Evolutionary conservation across 2,888 invertebrate genomes (phyloP), one percentile per base, ranked within the genome.

Genomic region (Hirudinaria manillensis): DNA sequence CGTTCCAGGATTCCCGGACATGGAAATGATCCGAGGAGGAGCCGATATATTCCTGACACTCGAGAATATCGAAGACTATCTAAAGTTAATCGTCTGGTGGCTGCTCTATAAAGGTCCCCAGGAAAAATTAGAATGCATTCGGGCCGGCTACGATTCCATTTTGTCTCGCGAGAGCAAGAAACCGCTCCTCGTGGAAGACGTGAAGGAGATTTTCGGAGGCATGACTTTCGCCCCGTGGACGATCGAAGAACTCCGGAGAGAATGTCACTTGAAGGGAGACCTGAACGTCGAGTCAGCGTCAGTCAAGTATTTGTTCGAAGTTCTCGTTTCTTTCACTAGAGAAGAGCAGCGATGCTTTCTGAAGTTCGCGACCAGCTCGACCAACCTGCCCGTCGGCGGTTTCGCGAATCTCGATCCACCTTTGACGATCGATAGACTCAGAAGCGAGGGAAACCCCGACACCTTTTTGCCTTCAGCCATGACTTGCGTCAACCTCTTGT

Each of bases 401-500:
- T 24, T n/a, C 79, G 80, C 82, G 74, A 84, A 95, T 78, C 88
- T 99, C 80, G 93, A 93, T 78, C 99, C 99, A 78, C 94, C 96
- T 55, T 87, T 99, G 84, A 99, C 99, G 76, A 94, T 98, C 85
- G 98, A 98, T 76, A 90, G 96, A 80, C 97, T 97, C 88, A 93
- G 94, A 72, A 89, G 96, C 83, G 96, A 96, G 87, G 91, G 94
- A 88, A 93, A 93, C 87, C 91, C 94, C 70, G 98, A 99, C 87
- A 92, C 93, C 88, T 98, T 94, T 88, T 89, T 99, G 86, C 99
- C 99, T 83, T 98, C 97, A 82, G 99, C 99, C 87, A 99, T 99
- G 98, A 99, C 99, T 76, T 99, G 99, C 88, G 98, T 97, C 83
- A 99, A 99, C 90, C 99, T 99, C 89, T 90, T 99, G 85, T 99